Base-by-base conservation (phyloP, 1,140 invertebrate genomes). In the Sweltsa coloradensis region DNA sequence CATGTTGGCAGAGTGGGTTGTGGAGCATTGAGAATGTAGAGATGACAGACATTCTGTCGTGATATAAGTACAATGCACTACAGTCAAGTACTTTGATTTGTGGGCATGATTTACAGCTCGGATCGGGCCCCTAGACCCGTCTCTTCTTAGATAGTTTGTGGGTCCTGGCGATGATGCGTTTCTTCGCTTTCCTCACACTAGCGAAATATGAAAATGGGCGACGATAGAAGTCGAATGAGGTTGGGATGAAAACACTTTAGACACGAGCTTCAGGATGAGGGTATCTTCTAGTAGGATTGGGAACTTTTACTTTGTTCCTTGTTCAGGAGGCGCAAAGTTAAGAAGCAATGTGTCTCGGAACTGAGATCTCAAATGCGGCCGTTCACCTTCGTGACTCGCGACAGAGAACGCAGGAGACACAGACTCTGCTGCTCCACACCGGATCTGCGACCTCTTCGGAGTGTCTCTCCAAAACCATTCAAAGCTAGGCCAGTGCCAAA, bases 401-500 rank as follows among this genome's bases (percentile, higher is more conserved):
- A 75, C 52, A 73, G 75, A 57, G 66, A 65, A 6, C 53, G 60
- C 45, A 57, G 53, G 23, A 59, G 55, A n/a, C 59, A 51, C 48
- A 44, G 64, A 41, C 55, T 75, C n/a, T 68, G 68, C 34, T 61
- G 72, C 39, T 73, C 74, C 1, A 71, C 68, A 41, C 74, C 74
- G 3, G 70, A 74, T 57, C 53, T 81, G 54, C 23, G 43, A 27
- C 23, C 18, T 25, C 29, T 43, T 25, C 7, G 16, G 3, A 7
- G 29, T 13, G n/a, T 9, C 13, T 45, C 27, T 9, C 43, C 7
- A 4, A 45, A 45, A 37, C 67, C 66, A 25, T 83, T 83, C 52
- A 72, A 64, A 56, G 80, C 79, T 0, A 74, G 75, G 50, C 79
- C 79, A 0, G 70, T 82, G 22, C 80, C 80, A 5, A 79, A 71